phyloP scores from a whole-genome alignment of 2,113 vertebrate genomes.

The Ptilonorhynchus violaceus region DNA sequence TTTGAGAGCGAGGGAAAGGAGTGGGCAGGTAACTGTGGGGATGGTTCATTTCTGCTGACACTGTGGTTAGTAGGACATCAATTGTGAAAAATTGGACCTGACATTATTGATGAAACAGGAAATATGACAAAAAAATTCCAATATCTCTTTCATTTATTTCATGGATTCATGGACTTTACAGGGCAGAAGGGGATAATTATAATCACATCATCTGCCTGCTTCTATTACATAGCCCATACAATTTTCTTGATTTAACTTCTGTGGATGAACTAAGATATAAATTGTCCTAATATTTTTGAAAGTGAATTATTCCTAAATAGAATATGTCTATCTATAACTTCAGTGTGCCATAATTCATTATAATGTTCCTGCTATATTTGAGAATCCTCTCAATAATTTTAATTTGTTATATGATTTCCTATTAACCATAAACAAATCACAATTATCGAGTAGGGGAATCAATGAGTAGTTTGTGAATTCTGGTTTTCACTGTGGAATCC shows the following conservation, averaged over 20 bases:
- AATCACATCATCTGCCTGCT: neutral
- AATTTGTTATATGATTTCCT: neutral
- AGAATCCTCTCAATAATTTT: neutral
- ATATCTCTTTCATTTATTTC: neutral
- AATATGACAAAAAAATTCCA: neutral
- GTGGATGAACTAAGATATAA: neutral
- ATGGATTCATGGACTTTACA: neutral
- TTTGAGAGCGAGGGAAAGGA: neutral
- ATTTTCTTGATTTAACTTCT: neutral
- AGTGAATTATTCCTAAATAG: neutral
- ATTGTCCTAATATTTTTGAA: neutral
- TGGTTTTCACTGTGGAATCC: neutral
- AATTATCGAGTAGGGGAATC: rapidly evolving
- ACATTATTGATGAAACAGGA: neutral
- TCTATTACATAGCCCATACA: neutral
- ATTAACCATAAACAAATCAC: neutral
- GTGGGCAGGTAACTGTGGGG: neutral
- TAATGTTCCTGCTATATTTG: neutral
- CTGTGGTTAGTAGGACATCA: neutral
- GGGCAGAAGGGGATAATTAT: neutral
- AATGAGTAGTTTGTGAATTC: neutral
- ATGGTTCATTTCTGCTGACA: neutral
- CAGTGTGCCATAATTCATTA: neutral
- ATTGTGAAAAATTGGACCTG: neutral
- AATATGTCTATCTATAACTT: neutral